These are phyloP conservation scores for Allolobophora icterica DNA, from an alignment of 2,888 invertebrate genomes.

Conservation along the genomic window DNA sequence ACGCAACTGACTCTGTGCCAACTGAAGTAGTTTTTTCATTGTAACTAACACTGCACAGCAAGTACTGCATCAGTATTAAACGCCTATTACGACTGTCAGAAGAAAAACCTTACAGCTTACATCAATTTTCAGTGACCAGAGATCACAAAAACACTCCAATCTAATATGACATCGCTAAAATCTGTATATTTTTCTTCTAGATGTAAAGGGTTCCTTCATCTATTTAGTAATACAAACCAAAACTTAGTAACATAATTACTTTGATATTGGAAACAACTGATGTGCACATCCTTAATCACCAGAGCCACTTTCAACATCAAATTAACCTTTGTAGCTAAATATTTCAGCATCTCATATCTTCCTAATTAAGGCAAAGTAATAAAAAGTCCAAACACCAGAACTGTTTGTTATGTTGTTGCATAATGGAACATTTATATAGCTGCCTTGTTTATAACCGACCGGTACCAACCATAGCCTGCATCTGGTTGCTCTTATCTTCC, in stretches of 20 bases:
- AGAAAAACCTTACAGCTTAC: no score
- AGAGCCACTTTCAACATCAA: neutral
- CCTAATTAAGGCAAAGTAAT: neutral
- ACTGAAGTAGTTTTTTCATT: neutral
- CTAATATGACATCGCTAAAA: neutral
- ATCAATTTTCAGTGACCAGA: neutral
- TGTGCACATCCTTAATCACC: neutral
- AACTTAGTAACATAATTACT: no score
- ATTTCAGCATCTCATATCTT: neutral
- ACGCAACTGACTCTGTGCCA: neutral
- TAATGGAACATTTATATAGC: no score
- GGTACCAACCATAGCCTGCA: no score
- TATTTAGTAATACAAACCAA: neutral
- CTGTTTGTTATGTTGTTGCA: no score
- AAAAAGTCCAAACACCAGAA: neutral
- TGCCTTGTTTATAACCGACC: no score
- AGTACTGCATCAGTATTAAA: neutral
- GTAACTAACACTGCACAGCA: neutral
- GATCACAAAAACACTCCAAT: neutral
- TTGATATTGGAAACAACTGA: neutral
- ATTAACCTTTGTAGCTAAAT: neutral
- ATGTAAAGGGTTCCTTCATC: neutral
- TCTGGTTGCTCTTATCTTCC: no score
- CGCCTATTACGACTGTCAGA: neutral
- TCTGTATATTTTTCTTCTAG: neutral